Conservation (phyloP, 2,797 vertebrate species). For the Potorous gilbertii region DNA sequence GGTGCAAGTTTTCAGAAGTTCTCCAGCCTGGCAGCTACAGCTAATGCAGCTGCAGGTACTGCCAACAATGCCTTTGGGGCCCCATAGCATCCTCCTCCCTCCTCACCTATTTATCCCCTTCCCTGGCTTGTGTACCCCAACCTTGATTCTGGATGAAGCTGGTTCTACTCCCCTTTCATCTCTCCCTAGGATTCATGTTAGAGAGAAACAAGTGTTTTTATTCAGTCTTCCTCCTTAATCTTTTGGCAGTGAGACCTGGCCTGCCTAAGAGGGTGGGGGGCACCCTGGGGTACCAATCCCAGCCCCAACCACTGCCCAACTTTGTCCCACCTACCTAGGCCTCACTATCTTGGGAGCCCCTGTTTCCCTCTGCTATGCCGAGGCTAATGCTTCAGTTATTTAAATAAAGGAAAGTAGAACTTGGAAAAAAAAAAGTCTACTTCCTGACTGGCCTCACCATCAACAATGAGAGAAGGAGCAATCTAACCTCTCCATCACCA, state of each 20-base stretch:
- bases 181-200: slow-evolving; percentile 23
- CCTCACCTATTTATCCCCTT: not conserved
- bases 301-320: slow-evolving; percentile 33
- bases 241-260: slow-evolving; percentile 33
- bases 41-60: slow-evolving; percentile 87
- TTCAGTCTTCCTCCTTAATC: slow-evolving; percentile 16
- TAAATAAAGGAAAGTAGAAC: slow-evolving; percentile 79
- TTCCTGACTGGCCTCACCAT: not conserved
- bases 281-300: not conserved
- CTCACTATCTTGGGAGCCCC: slow-evolving; percentile 64
- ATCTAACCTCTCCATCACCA: not conserved
- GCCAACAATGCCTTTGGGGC: slow-evolving; percentile 90
- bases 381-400: slow-evolving; percentile 76
- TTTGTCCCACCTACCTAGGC: slow-evolving; percentile 58
- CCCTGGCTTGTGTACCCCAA: slow-evolving; percentile 8
- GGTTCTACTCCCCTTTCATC: not conserved
- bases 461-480: not conserved
- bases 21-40: slow-evolving; percentile 91
- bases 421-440: slow-evolving; percentile 37
- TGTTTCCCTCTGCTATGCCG: slow-evolving; percentile 70
- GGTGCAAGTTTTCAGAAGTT: slow-evolving; percentile 97
- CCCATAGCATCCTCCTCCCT: slow-evolving; percentile 67
- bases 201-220: slow-evolving; percentile 16
- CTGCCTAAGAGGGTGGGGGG: slow-evolving; percentile 7
- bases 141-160: slow-evolving; percentile 37